Conservation (phyloP, 2,888 invertebrate species). For the Cerceris rybyensis region DNA sequence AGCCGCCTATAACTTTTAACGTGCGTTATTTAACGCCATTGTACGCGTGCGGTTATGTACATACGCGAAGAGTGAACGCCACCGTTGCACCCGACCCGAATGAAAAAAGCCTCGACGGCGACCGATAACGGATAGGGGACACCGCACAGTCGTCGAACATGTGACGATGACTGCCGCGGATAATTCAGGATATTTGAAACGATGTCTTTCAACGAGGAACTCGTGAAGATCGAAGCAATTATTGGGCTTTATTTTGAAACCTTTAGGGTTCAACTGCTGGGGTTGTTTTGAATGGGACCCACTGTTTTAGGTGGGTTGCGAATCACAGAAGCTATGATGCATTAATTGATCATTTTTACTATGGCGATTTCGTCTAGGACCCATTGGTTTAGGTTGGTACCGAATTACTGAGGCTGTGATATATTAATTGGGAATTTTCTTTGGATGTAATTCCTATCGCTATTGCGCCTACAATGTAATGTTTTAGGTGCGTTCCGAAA, state of each 20-base stretch:
- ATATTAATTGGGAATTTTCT: too few relatives aligned
- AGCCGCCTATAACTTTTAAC: constrained; percentile 59
- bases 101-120: constrained; percentile 13
- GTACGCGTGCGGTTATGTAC: constrained; percentile 31
- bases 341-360: too few relatives aligned
- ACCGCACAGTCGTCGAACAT: constrained; percentile 22
- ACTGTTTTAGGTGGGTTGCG: too few relatives aligned
- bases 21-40: constrained; percentile 65
- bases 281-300: too few relatives aligned
- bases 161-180: constrained; percentile 45
- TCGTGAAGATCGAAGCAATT: constrained; percentile 39
- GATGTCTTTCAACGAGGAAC: constrained; percentile 11
- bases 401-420: too few relatives aligned
- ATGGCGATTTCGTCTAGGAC: too few relatives aligned
- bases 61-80: not conserved
- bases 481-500: too few relatives aligned
- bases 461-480: too few relatives aligned
- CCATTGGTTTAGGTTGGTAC: too few relatives aligned
- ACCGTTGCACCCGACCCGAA: not conserved
- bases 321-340: too few relatives aligned
- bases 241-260: not conserved
- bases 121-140: constrained; percentile 45
- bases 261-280: too few relatives aligned
- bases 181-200: constrained; percentile 45
- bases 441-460: too few relatives aligned